These are phyloP conservation scores for Erpobdella octoculata DNA, from an alignment of 2,888 invertebrate genomes.

Conservation along the genomic window DNA sequence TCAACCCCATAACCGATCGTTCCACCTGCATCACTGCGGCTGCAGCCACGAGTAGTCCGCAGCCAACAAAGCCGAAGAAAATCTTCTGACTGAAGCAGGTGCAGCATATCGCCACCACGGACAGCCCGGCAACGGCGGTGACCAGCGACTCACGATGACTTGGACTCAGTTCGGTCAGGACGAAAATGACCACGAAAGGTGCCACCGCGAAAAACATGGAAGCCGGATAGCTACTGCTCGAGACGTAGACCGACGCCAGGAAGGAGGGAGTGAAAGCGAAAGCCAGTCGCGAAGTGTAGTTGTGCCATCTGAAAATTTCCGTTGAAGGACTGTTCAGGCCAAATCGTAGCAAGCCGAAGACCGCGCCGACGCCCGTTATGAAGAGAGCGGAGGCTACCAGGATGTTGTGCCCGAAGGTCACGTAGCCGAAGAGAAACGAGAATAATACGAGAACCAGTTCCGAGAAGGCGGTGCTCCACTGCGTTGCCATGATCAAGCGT, in stretches of 20 bases:
- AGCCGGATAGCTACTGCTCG: neutral
- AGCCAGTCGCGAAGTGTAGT: neutral
- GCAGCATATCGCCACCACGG: neutral
- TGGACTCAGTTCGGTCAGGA: neutral
- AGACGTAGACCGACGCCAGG: conserved; percentile 7
- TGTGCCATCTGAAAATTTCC: conserved; percentile 4
- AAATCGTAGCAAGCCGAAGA: neutral
- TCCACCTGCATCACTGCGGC: neutral
- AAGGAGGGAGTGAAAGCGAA: conserved; percentile 4
- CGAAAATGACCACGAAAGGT: neutral
- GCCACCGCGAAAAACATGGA: neutral
- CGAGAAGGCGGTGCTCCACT: conserved; percentile 5
- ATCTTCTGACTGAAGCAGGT: neutral
- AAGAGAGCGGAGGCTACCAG: neutral
- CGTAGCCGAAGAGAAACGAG: neutral
- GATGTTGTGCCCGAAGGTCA: neutral
- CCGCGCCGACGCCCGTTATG: neutral
- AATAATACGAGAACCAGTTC: neutral
- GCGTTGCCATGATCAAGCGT: neutral
- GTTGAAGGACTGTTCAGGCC: neutral
- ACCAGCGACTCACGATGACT: neutral
- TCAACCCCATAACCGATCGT: neutral
- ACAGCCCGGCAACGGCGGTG: neutral
- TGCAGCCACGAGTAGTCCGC: neutral
- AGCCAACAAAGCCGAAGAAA: neutral